Conservation (phyloP, 1,140 invertebrate genomes). For the Aphelinus atriplicis region DNA sequence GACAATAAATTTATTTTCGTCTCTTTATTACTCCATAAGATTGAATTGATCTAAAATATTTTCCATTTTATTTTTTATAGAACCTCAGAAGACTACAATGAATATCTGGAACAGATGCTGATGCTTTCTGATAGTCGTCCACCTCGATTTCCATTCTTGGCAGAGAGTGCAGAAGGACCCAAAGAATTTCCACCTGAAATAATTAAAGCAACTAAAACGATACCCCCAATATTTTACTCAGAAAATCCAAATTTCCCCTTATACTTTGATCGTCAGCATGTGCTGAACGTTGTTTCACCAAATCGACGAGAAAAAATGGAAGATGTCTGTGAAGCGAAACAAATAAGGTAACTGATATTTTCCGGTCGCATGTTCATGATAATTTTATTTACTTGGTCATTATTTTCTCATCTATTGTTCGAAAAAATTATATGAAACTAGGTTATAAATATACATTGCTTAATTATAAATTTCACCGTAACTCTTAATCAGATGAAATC, state of each 20-base stretch:
- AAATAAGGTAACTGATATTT: conserved; percentile 41
- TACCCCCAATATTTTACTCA: conserved; percentile 50
- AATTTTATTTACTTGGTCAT: background rate
- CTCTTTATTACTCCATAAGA: conserved; percentile 25
- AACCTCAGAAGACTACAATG: conserved; percentile 55
- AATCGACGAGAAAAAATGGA: conserved; percentile 58
- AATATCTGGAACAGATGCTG: conserved; percentile 58
- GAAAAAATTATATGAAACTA: background rate
- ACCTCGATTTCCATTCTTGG: conserved; percentile 50
- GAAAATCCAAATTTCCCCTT: conserved; percentile 58
- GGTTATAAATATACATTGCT: too few species aligned
- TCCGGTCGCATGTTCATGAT: background rate
- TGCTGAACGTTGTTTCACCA: conserved; percentile 51
- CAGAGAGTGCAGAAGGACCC: conserved; percentile 52
- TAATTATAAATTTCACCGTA: too few species aligned
- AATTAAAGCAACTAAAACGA: conserved; percentile 51
- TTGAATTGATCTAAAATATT: background rate
- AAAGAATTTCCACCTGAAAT: conserved; percentile 59
- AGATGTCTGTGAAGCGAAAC: conserved; percentile 55
- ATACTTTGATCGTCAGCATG: conserved; percentile 47
- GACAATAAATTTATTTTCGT: background rate
- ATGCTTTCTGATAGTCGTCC: conserved; percentile 52
- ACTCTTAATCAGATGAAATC: too few species aligned
- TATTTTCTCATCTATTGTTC: background rate
- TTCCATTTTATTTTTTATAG: conserved; percentile 47